Conservation (phyloP, 2,797 vertebrate genomes). For the Dendrocincla fuliginosa region DNA sequence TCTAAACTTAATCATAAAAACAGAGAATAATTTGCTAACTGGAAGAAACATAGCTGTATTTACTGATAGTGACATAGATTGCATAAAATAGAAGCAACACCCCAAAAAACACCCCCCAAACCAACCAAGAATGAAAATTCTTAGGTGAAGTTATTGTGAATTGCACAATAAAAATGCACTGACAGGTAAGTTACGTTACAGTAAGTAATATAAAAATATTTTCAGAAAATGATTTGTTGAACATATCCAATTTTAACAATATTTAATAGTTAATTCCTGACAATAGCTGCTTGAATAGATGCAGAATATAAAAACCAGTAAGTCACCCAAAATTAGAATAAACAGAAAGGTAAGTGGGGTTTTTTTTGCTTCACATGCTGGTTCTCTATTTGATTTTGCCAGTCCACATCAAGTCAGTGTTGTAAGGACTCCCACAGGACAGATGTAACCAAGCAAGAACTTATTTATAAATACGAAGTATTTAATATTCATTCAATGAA, state of each 20-base stretch:
- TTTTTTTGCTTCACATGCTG: background rate
- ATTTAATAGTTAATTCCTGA: background rate
- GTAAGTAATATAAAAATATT: background rate
- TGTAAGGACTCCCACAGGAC: background rate
- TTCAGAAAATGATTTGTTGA: background rate
- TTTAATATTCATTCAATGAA: background rate
- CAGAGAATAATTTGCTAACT: rapidly evolving
- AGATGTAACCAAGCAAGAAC: background rate
- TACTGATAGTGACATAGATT: background rate
- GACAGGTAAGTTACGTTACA: background rate
- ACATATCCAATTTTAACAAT: background rate
- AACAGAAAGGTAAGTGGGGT: background rate
- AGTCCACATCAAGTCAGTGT: background rate
- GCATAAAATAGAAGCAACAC: background rate
- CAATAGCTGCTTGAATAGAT: background rate
- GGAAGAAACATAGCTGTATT: background rate
- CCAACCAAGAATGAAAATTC: background rate
- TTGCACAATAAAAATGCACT: background rate
- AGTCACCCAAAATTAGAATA: background rate
- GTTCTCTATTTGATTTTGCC: background rate
- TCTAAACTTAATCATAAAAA: background rate
- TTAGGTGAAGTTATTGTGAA: background rate
- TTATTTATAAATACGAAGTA: background rate
- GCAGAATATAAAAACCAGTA: background rate
- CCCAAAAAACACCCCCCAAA: background rate